phyloP scores from a whole-genome alignment of 2,888 invertebrate species.

The Xestia rhomboidea region DNA sequence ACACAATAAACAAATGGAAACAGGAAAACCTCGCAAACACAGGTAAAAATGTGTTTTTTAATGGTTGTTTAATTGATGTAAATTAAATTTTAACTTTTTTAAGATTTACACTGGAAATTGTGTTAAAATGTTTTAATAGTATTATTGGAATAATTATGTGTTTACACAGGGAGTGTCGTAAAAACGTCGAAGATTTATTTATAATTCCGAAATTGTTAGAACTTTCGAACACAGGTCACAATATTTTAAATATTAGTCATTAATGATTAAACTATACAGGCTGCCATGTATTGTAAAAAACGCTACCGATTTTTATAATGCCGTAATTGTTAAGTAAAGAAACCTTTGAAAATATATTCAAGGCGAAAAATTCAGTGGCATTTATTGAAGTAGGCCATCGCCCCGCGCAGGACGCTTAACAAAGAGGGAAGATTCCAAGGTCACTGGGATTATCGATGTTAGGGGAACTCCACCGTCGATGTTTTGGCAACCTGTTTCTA shows the following conservation, averaged over 20 bases:
- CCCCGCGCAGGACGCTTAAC: constrained; percentile 18
- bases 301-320: background rate
- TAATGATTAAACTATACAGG: background rate
- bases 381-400: constrained; percentile 10
- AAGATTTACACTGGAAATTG: background rate
- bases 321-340: background rate
- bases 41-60: background rate
- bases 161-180: background rate
- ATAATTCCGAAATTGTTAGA: background rate
- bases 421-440: constrained; percentile 33
- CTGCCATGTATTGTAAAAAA: background rate
- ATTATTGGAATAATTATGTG: background rate
- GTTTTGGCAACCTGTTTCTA: constrained; percentile 43
- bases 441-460: constrained; percentile 38
- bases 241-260: background rate
- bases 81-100: background rate
- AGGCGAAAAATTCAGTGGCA: background rate
- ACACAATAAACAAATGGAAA: background rate
- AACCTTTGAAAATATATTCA: background rate
- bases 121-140: background rate
- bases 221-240: too few species aligned
- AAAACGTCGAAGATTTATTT: background rate
- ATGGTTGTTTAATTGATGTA: background rate
- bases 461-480: constrained; percentile 7
- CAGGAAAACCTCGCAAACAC: background rate